Evolutionary conservation across 2,888 invertebrate species (phyloP), one percentile per base, ranked within the genome.

Genomic region (Aspidiotus rigidus): DNA sequence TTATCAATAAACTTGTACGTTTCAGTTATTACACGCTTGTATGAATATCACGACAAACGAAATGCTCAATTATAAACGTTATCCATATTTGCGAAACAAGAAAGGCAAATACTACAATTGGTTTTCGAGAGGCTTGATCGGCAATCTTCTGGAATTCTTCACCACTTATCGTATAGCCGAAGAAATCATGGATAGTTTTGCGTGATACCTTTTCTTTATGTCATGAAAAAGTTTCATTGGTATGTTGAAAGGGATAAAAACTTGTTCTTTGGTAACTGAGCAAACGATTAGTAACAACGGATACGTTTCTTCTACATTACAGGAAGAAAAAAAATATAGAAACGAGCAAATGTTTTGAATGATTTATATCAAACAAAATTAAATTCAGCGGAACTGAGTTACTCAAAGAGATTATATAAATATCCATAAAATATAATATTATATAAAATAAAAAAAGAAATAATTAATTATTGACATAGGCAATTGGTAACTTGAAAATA

Each of bases 31-130:
- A 28, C 93, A 94, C 77, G 93, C 92, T 11, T 89, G 91, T 77
- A 90, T 91, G 89, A 95, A 95, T 80, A 80, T 94, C 71, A 94
- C 95, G 8, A 93, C 93, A 60, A 95, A 94, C 78, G 94, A 95
- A 80, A 91, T 93, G 89, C 90, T 93, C 77, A 94, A 94, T 80
- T 90, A 90, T 78, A 92, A 92, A 77, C 83, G 93, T 64, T 94
- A 94, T 78, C 88, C 91, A 0, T 94, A 95, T 77, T 79, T 95
- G 72, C 83, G 93, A 69, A 93, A 94, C 77, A 91, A 90, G 76
- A 84, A 89, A 71, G 94, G 94, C 2, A 85, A 88, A 72, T 94
- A 92, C 77, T 86, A 88, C 76, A 95, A 94, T 80, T 93, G 93
- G 0, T 95, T 92, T 77, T 90, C 93, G n/a, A 83, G 92, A 71